A percentile compares a stretch with the other conserved stretches of the same genome.
These are phyloP conservation scores for Hedya salicella DNA, from an alignment of 2,888 invertebrate species.

Conservation along the genomic window DNA sequence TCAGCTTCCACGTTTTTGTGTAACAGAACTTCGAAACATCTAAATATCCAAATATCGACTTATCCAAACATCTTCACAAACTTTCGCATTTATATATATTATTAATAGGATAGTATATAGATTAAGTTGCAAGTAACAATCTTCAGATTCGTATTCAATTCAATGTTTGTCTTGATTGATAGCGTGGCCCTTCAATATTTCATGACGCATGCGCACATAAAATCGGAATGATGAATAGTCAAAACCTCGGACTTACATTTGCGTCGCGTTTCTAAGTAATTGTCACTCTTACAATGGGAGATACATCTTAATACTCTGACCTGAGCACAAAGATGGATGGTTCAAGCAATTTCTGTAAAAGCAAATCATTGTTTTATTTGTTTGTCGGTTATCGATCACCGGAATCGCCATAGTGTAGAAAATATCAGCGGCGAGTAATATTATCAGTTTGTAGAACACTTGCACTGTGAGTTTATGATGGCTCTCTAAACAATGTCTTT, in stretches of 20 bases:
- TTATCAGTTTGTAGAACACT: conserved; percentile 47
- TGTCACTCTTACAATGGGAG: conserved; percentile 31
- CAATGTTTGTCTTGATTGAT: conserved; percentile 19
- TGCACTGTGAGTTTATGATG: conserved; percentile 28
- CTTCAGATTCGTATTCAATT: neutral
- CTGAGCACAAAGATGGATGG: conserved; percentile 41
- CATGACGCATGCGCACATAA: conserved; percentile 5
- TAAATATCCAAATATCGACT: too few species aligned
- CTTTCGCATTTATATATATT: too few species aligned
- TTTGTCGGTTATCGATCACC: conserved; percentile 53
- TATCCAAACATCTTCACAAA: too few species aligned
- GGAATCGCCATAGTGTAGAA: conserved; percentile 39
- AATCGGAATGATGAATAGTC: conserved; percentile 21
- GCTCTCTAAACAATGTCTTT: conserved; percentile 25
- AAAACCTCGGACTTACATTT: neutral
- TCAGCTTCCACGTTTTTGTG: too few species aligned
- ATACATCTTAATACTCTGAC: conserved; percentile 43
- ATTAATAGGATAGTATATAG: too few species aligned
- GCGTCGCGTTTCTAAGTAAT: conserved; percentile 9
- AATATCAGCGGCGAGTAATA: conserved; percentile 48
- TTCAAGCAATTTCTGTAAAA: conserved; percentile 48
- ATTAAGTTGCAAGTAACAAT: neutral
- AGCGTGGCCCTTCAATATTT: conserved; percentile 8
- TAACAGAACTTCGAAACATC: too few species aligned
- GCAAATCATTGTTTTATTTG: conserved; percentile 56